Evolutionary conservation across 2,113 vertebrate species (phyloP).

Genomic region (Garra rufa): DNA sequence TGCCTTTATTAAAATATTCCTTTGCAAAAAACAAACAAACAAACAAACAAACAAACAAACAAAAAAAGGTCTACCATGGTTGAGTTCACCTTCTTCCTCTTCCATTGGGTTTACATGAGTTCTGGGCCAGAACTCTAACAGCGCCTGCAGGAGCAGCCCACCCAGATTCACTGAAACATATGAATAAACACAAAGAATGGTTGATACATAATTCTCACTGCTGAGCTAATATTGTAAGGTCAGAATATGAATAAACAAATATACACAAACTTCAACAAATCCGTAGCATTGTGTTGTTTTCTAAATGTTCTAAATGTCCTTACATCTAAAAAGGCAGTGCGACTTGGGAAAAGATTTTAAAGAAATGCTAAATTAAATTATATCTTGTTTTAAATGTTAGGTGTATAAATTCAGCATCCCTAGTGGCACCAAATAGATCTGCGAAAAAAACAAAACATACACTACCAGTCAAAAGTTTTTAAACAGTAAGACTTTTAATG

Average conservation of each 20-base stretch:
- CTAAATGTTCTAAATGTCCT: neutral
- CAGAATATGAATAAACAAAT: neutral
- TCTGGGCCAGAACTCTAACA: slow-evolving; percentile 97
- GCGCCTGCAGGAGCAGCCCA: slow-evolving; percentile 92
- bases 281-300: neutral
- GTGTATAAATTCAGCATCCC: too few relatives aligned
- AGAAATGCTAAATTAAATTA: neutral
- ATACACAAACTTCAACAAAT: neutral
- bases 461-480: too few relatives aligned
- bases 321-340: neutral
- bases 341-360: neutral
- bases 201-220: neutral
- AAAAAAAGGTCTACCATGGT: slow-evolving; percentile 75
- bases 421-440: too few relatives aligned
- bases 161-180: slow-evolving; percentile 88
- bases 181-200: neutral
- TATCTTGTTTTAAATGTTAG: neutral
- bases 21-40: neutral
- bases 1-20: neutral
- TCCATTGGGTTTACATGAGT: slow-evolving; percentile 97
- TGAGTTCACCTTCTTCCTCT: slow-evolving; percentile 96
- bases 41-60: too few relatives aligned
- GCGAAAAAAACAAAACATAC: neutral
- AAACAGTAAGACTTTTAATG: too few relatives aligned
- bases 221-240: neutral